A percentile compares a stretch with the other conserved stretches of the same genome.
Evolutionary conservation across 2,888 invertebrate genomes (phyloP).

Genomic region (Linnaemya tessellans): DNA sequence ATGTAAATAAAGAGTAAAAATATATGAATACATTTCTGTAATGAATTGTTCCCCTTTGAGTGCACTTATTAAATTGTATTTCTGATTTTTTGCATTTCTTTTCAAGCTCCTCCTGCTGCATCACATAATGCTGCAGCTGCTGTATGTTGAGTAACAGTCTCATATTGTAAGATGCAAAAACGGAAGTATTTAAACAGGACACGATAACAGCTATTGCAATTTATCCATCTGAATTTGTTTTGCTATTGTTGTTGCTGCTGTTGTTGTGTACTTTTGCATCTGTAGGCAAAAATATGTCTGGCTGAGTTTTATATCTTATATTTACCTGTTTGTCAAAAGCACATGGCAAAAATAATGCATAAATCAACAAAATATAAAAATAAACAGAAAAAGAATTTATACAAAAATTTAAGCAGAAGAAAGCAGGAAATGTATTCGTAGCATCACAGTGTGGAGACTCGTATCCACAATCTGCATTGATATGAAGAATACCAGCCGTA

Average conservation of each 20-base stretch:
- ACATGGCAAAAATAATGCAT: conserved; percentile 41
- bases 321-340: conserved; percentile 49
- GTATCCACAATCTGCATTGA: conserved; percentile 56
- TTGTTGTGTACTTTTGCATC: background rate
- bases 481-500: conserved; percentile 27
- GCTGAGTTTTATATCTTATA: conserved; percentile 30
- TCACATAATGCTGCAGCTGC: conserved; percentile 22
- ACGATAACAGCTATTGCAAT: conserved; percentile 29
- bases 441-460: conserved; percentile 23
- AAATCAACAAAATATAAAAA: conserved; percentile 33
- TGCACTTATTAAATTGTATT: background rate
- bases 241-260: too few species aligned
- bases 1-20: background rate
- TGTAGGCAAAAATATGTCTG: conserved; percentile 9
- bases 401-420: conserved; percentile 9
- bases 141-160: background rate
- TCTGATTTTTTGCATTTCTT: background rate
- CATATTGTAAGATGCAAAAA: conserved; percentile 13
- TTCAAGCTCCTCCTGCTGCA: background rate
- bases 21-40: background rate
- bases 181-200: conserved; percentile 52
- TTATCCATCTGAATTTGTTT: conserved; percentile 1
- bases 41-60: background rate
- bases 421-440: conserved; percentile 59
- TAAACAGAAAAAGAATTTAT: background rate